phyloP scores from a whole-genome alignment of 2,888 invertebrate species.

The Pimpla rufipes region DNA sequence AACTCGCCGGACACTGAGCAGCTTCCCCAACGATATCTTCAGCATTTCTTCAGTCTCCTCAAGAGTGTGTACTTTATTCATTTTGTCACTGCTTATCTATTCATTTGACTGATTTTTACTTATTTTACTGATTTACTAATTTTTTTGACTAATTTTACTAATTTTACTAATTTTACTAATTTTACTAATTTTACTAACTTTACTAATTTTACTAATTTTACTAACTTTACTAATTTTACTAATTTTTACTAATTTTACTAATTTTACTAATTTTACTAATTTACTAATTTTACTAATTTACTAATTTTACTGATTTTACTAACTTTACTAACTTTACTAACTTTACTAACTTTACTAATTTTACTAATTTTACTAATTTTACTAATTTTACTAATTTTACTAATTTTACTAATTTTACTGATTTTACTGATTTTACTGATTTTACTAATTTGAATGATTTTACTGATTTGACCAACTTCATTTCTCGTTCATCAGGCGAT shows the following conservation, averaged over 20 bases:
- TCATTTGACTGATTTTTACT: background rate
- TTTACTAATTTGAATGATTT: constrained; percentile 1
- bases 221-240: background rate
- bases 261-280: background rate
- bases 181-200: too few species aligned
- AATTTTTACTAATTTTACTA: too few species aligned
- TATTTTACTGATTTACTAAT: constrained; percentile 29
- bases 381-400: too few species aligned
- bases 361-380: background rate
- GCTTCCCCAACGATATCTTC: constrained; percentile 77
- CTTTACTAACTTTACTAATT: background rate
- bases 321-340: background rate
- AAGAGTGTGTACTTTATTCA: constrained; percentile 74
- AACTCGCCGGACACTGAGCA: constrained; percentile 13
- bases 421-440: constrained; percentile 13
- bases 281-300: too few species aligned
- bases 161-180: constrained; percentile 6
- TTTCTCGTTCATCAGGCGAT: constrained; percentile 70
- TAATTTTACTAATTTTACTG: background rate
- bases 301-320: too few species aligned
- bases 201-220: too few species aligned
- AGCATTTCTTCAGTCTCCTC: constrained; percentile 79
- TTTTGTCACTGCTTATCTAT: background rate
- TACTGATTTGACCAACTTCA: too few species aligned
- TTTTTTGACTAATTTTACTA: background rate